phyloP scores from a whole-genome alignment of 2,797 vertebrate genomes.

The Zalophus californianus region DNA sequence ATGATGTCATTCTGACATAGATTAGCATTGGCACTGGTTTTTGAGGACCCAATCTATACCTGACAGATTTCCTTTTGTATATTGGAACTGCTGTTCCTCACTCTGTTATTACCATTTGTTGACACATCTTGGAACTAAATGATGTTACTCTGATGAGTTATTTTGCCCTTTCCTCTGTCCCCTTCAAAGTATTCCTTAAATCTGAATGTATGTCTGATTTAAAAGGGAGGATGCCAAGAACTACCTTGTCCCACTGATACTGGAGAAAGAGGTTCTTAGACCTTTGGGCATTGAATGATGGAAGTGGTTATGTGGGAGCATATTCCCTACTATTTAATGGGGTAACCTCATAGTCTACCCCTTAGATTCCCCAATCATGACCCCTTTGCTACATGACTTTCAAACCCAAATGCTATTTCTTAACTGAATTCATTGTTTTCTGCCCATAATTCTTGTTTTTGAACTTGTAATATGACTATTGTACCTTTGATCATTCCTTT shows the following conservation, averaged over 20 bases:
- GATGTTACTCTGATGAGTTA: background rate
- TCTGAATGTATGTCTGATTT: background rate
- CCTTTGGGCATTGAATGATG: background rate
- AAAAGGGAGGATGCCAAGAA: background rate
- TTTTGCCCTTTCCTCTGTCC: background rate
- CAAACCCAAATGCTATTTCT: background rate
- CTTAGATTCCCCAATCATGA: background rate
- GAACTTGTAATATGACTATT: background rate
- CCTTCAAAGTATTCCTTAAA: background rate
- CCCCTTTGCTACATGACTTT: background rate
- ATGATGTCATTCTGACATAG: background rate
- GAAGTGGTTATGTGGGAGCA: background rate
- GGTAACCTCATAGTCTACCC: background rate
- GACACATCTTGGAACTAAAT: background rate
- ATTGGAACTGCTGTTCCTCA: background rate
- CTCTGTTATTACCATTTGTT: background rate
- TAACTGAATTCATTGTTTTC: background rate
- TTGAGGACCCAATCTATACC: background rate
- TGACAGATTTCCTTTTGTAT: background rate
- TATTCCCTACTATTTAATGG: background rate
- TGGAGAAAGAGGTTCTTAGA: background rate
- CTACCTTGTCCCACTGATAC: background rate
- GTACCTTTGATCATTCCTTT: background rate
- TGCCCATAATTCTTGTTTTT: background rate
- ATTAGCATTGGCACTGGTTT: background rate